Evolutionary conservation across 2,113 vertebrate genomes (phyloP), one percentile per base, ranked within the genome.

Genomic region (Corydoras maculifer): DNA sequence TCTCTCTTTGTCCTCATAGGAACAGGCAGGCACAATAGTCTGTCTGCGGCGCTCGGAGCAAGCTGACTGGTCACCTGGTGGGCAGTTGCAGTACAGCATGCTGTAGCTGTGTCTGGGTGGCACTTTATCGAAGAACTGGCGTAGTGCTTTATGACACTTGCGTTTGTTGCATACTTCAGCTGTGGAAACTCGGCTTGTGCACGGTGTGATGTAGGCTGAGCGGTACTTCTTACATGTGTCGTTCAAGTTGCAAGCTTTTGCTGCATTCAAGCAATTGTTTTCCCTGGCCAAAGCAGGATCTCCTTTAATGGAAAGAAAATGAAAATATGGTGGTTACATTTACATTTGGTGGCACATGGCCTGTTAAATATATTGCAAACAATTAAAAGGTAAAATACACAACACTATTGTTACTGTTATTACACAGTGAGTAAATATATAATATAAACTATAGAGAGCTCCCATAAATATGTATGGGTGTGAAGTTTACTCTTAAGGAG

Each of bases 111-210:
- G 92, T 85, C 96, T 97, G 30, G 89, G 82, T 0, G 94, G 94
- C n/a, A 99, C 96, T 87, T 98, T 98, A 90, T 98, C 96, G 54
- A 99, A 99, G 91, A 99, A 99, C 73, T 94, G 95, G 75, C 96
- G 90, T n/a, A 99, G 91, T 66, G 96, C 96, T 82, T 98, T 99
- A 87, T 98, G 96, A 86, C 96, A 98, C 70, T 99, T 99, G 69
- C 96, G 88, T 72, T 95, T 94, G 91, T 98, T 99, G 91, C 96
- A 99, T 77, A 97, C 87, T 55, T 99, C 96, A 2, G 89, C 87
- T 0, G 90, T 90, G 58, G 96, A 96, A 83, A 93, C 91, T 72
- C 95, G 92, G 89, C 88, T 94, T 66, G 96, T 97, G 69, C 96
- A 99, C 2, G 96, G 95, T 65, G 91, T 98, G 87, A 98, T 98